phyloP scores from a whole-genome alignment of 1,140 invertebrate species.

The Daktulosphaira vitifoliae region DNA sequence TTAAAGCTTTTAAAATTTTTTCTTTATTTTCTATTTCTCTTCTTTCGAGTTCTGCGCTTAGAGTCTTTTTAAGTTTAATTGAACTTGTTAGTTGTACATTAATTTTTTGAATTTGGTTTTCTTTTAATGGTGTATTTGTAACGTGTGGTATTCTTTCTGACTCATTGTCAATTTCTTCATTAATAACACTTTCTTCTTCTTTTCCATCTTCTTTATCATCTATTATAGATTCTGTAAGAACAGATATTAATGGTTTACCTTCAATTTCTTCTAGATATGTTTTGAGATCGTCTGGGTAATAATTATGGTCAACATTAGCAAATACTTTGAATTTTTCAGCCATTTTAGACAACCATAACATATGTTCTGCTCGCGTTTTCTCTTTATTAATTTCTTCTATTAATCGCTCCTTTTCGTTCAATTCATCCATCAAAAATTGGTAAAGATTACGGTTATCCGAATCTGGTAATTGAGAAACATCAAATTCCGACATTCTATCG shows the following conservation, averaged over 20 bases:
- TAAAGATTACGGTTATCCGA: conserved; percentile 18
- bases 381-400: background rate
- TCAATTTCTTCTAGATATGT: background rate
- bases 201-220: too few relatives aligned
- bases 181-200: too few relatives aligned
- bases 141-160: conserved; percentile 30
- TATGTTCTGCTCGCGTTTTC: background rate
- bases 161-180: background rate
- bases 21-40: conserved; percentile 43
- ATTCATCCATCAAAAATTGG: background rate
- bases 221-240: too few relatives aligned
- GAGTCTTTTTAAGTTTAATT: conserved; percentile 40
- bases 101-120: background rate
- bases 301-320: background rate
- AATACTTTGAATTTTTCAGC: conserved; percentile 9
- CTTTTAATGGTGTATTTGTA: conserved; percentile 37
- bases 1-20: conserved; percentile 41
- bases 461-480: conserved; percentile 36
- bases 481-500: conserved; percentile 37
- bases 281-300: conserved; percentile 7
- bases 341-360: background rate
- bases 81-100: background rate
- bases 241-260: too few relatives aligned
- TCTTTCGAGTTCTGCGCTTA: conserved; percentile 37
- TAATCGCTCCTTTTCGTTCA: background rate